These are phyloP conservation scores for Tenthredo mesomela DNA, from an alignment of 2,888 invertebrate species.

Conservation along the genomic window DNA sequence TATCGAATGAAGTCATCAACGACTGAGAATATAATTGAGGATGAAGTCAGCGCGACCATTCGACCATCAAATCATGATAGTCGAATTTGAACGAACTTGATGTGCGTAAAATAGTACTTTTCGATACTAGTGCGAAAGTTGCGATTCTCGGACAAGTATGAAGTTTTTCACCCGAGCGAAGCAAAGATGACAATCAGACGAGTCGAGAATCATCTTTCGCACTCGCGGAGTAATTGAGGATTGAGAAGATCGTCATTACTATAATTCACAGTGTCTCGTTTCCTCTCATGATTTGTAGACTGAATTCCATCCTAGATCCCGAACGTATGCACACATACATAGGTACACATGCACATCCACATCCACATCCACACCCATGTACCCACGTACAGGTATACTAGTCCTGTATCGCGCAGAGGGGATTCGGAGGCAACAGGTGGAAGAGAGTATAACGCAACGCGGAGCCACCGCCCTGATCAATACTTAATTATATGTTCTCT, in stretches of 20 bases:
- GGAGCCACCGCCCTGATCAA: constrained; percentile 72
- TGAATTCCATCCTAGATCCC: not conserved
- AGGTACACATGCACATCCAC: not conserved
- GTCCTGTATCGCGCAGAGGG: constrained; percentile 38
- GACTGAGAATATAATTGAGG: not conserved
- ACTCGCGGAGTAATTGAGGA: not conserved
- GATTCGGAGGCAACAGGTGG: constrained; percentile 70
- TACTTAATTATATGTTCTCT: constrained; percentile 70
- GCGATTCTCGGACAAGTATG: too few species aligned
- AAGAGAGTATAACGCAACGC: constrained; percentile 57
- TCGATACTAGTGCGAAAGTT: too few species aligned
- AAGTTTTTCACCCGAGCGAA: too few species aligned
- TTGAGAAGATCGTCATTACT: not conserved
- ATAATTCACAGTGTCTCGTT: not conserved
- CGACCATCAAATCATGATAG: not conserved
- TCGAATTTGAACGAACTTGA: not conserved
- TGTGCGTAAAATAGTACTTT: not conserved
- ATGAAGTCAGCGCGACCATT: not conserved
- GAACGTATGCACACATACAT: not conserved
- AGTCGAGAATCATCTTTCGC: not conserved
- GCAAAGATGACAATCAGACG: too few species aligned
- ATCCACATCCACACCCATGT: not conserved
- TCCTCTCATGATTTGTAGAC: not conserved
- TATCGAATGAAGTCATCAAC: not conserved
- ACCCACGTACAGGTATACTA: not conserved